These are phyloP conservation scores for Egretta garzetta DNA, from an alignment of 2,113 vertebrate species.

Conservation along the genomic window DNA sequence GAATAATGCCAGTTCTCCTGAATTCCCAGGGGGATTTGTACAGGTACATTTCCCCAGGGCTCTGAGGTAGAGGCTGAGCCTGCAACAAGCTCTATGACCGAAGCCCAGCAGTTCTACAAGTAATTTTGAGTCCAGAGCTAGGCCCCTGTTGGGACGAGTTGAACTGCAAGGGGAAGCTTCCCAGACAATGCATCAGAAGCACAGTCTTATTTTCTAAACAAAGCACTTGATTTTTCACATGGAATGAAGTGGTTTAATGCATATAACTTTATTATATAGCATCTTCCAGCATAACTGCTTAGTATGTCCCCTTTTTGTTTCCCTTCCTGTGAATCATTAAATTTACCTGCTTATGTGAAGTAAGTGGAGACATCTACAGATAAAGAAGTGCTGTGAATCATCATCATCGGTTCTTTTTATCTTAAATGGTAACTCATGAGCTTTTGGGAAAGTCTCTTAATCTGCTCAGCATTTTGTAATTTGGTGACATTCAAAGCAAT, in stretches of 20 bases:
- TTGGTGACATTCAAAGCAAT: neutral
- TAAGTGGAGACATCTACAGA: neutral
- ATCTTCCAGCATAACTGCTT: neutral
- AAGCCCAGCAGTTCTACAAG: neutral
- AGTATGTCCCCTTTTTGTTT: neutral
- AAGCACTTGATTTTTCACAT: neutral
- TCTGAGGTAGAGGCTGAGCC: neutral
- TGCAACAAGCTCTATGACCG: neutral
- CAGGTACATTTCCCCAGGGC: neutral
- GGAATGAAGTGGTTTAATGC: neutral
- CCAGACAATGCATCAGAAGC: neutral
- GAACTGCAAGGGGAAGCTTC: neutral
- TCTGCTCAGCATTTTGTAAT: neutral
- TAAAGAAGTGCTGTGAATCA: slow-evolving; percentile 10
- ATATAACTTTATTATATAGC: neutral
- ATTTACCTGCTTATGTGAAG: slow-evolving; percentile 11
- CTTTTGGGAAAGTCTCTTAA: neutral
- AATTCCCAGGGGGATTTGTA: neutral
- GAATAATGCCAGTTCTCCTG: neutral
- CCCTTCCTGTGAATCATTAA: neutral
- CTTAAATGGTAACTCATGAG: neutral
- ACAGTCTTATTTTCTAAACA: neutral
- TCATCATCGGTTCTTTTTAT: neutral
- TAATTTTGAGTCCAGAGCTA: neutral
- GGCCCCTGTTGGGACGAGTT: neutral